Percentiles rank a stretch among this genome's conserved stretches.
These are phyloP conservation scores for Sinohyriopsis cumingii DNA, from an alignment of 2,888 invertebrate genomes.

Conservation along the genomic window DNA sequence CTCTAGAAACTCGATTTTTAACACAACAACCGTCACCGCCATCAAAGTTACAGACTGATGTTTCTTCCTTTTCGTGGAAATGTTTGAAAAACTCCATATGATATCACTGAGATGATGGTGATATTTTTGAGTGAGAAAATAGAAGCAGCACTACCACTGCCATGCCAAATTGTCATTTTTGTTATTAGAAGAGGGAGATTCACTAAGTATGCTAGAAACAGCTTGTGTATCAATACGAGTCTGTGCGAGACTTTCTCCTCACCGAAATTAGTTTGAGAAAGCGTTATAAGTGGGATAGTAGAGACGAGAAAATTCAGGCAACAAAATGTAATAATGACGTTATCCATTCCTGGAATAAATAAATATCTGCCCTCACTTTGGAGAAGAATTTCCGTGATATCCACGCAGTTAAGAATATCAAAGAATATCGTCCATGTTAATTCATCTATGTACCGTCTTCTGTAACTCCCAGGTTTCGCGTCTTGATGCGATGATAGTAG, in stretches of 20 bases:
- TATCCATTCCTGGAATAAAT: constrained; percentile 66
- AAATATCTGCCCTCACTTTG: constrained; percentile 49
- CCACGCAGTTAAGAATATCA: constrained; percentile 77
- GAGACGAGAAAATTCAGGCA: constrained; percentile 76
- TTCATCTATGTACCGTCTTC: constrained; percentile 74
- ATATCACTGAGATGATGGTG: constrained; percentile 73
- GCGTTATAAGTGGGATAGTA: constrained; percentile 74
- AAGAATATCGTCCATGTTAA: constrained; percentile 75
- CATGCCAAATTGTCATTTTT: constrained; percentile 75
- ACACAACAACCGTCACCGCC: too few relatives aligned
- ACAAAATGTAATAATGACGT: constrained; percentile 74
- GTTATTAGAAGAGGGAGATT: constrained; percentile 76
- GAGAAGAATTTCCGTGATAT: constrained; percentile 74
- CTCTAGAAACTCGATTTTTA: too few relatives aligned
- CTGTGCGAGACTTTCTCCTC: constrained; percentile 33
- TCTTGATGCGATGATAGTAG: constrained; percentile 76
- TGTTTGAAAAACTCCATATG: constrained; percentile 57
- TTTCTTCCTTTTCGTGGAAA: too few relatives aligned
- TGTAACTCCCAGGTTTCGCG: constrained; percentile 71
- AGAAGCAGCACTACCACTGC: constrained; percentile 73
- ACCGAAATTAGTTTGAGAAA: constrained; percentile 73
- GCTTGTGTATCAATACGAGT: too few relatives aligned
- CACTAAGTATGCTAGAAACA: too few relatives aligned
- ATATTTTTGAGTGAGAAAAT: constrained; percentile 77
- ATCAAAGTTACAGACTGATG: too few relatives aligned